Conservation (phyloP, 2,113 vertebrate species). For the Cyanoliseus patagonus region DNA sequence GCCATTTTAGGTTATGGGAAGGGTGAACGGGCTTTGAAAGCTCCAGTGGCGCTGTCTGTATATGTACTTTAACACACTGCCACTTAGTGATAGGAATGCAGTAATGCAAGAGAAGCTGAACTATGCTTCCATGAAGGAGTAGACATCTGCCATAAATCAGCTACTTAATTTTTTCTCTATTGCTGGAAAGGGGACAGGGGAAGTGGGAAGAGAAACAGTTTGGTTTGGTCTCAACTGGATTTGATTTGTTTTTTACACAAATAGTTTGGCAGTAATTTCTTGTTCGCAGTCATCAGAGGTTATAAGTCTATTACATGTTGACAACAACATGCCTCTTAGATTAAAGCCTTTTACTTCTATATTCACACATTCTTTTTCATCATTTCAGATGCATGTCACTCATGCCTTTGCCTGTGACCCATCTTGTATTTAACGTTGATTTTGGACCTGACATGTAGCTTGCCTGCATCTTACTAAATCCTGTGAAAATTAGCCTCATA, state of each 20-base stretch:
- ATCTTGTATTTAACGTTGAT: neutral
- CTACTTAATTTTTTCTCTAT: neutral
- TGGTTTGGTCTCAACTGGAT: neutral
- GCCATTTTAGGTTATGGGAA: neutral
- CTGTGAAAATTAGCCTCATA: neutral
- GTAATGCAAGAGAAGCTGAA: neutral
- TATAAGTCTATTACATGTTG: neutral
- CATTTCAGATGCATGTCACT: fast-evolving
- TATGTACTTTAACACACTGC: constrained; percentile 37
- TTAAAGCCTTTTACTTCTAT: neutral
- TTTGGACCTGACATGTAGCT: neutral
- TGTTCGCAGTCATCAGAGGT: neutral
- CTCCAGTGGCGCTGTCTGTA: neutral
- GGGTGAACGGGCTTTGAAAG: neutral
- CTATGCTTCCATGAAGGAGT: neutral
- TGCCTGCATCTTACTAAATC: neutral
- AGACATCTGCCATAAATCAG: neutral
- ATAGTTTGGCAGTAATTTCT: neutral
- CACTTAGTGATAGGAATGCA: constrained; percentile 38
- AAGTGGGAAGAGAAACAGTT: fast-evolving
- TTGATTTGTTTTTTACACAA: neutral
- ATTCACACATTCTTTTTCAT: neutral
- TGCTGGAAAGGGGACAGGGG: neutral
- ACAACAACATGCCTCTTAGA: neutral
- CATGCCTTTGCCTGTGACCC: neutral